Percentiles rank a stretch among this genome's conserved stretches.
Conservation (phyloP, 2,888 invertebrate species). For the Troides oblongomaculatus region DNA sequence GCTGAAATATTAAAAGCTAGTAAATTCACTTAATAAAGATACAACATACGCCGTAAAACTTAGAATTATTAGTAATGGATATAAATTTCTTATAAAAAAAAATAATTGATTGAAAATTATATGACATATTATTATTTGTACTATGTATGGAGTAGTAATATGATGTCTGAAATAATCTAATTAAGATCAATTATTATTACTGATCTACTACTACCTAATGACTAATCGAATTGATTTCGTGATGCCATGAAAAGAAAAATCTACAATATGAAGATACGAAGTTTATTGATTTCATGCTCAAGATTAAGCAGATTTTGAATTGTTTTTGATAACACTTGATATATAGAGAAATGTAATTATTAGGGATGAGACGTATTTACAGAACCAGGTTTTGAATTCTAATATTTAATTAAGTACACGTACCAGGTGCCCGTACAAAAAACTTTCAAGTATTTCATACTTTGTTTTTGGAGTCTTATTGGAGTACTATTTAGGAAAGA, state of each 20-base stretch:
- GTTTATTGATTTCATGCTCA: constrained; percentile 25
- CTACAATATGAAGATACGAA: constrained; percentile 4
- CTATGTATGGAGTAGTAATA: neutral
- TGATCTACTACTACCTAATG: neutral
- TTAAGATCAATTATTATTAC: neutral
- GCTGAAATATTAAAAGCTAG: constrained; percentile 43
- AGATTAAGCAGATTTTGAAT: constrained; percentile 19
- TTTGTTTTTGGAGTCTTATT: no score
- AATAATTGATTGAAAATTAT: neutral
- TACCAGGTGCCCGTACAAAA: no score
- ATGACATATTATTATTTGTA: neutral
- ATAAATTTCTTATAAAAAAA: neutral
- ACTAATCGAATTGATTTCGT: constrained; percentile 21
- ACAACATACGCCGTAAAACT: neutral
- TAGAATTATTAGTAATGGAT: neutral
- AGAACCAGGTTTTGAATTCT: no score
- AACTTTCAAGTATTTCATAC: no score
- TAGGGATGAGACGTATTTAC: no score
- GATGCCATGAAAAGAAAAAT: constrained; percentile 6
- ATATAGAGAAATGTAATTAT: constrained; percentile 18
- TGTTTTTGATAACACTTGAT: constrained; percentile 8
- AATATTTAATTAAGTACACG: no score
- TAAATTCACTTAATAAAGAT: neutral
- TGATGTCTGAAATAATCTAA: constrained; percentile 1
- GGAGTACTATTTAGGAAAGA: no score